Percentiles rank a stretch among this genome's conserved stretches.
These are phyloP conservation scores for Malthinus seriepunctatus DNA, from an alignment of 2,888 invertebrate genomes.

Conservation along the genomic window DNA sequence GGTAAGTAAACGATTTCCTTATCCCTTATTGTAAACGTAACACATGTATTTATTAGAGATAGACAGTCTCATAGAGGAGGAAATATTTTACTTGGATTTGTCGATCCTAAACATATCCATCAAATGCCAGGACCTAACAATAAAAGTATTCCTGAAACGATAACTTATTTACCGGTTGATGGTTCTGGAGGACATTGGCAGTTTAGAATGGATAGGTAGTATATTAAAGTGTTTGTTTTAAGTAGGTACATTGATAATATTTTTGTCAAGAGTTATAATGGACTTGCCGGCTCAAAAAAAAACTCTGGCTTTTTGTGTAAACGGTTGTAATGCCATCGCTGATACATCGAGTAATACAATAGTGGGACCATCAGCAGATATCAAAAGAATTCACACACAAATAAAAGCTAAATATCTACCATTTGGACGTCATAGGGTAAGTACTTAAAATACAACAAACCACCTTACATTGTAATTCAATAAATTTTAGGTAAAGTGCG, in stretches of 20 bases:
- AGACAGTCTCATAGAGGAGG: conserved; percentile 60
- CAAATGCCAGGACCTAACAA: conserved; percentile 32
- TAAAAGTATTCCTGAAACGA: conserved; percentile 53
- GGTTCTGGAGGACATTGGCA: conserved; percentile 66
- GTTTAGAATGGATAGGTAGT: conserved; percentile 67
- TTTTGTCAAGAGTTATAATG: conserved; percentile 31
- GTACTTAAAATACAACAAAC: neutral
- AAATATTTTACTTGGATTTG: conserved; percentile 64
- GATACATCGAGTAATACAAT: conserved; percentile 55
- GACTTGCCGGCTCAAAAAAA: conserved; percentile 32
- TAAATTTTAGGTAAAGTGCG: conserved; percentile 62
- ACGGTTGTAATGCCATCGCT: conserved; percentile 50
- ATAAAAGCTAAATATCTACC: conserved; percentile 47
- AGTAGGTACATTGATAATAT: neutral
- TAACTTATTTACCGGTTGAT: conserved; percentile 65
- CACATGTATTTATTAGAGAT: conserved; percentile 54
- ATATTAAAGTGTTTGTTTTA: neutral
- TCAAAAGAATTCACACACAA: conserved; percentile 50
- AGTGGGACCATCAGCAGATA: conserved; percentile 50
- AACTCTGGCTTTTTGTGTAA: conserved; percentile 43
- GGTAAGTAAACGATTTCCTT: conserved; percentile 52
- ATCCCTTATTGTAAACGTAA: too few species aligned
- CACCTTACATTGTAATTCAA: neutral
- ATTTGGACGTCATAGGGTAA: conserved; percentile 45
- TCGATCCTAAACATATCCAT: conserved; percentile 65